Conservation (phyloP, 1,140 invertebrate species). For the Drosophila pallidifrons region DNA sequence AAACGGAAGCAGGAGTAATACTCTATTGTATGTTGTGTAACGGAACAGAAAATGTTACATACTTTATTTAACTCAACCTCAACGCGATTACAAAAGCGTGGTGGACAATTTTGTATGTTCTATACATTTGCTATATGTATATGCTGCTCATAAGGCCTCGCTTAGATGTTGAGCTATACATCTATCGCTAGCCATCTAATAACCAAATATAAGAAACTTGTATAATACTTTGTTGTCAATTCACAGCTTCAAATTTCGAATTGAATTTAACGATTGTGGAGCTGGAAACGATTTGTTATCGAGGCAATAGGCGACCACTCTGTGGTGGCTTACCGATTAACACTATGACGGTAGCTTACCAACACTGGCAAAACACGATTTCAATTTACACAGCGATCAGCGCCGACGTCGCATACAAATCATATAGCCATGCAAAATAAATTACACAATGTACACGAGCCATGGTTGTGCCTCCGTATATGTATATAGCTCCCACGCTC, state of each 20-base stretch:
- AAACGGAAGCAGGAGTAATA: constrained; percentile 61
- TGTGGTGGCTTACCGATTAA: constrained; percentile 27
- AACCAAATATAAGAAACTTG: constrained; percentile 42
- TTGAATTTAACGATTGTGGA: neutral
- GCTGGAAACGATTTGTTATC: constrained; percentile 1
- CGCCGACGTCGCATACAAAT: no score
- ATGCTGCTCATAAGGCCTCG: constrained; percentile 49
- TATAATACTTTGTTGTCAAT: constrained; percentile 13
- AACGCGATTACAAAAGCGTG: constrained; percentile 68
- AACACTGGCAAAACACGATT: constrained; percentile 13
- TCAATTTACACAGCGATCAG: no score
- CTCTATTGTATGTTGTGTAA: constrained; percentile 52
- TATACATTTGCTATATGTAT: constrained; percentile 48
- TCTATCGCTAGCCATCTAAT: constrained; percentile 47
- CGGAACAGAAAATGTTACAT: constrained; percentile 75
- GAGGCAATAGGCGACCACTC: neutral
- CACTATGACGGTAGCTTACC: neutral
- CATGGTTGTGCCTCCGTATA: constrained; percentile 54
- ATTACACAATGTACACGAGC: constrained; percentile 78
- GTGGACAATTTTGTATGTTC: constrained; percentile 43
- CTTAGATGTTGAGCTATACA: constrained; percentile 51
- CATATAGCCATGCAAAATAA: constrained; percentile 51
- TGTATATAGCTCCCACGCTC: constrained; percentile 45
- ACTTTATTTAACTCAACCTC: constrained; percentile 76
- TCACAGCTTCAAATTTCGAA: constrained; percentile 2